Evolutionary conservation across 2,113 vertebrate species (phyloP), one percentile per base, ranked within the genome.

Genomic region (Rhinoderma darwinii): DNA sequence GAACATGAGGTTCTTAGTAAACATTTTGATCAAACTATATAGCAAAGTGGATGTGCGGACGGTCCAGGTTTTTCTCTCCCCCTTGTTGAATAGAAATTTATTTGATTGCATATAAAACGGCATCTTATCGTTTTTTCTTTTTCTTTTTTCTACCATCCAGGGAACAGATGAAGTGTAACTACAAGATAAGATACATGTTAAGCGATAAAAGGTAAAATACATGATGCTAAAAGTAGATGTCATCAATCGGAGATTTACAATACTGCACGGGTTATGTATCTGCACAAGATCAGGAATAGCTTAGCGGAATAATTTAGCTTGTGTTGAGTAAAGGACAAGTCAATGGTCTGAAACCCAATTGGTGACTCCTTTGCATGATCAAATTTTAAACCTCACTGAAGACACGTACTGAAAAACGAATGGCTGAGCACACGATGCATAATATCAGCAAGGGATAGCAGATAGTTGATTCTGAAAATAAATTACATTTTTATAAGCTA

Each of bases 281-380:
- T 11, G 47, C 27, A 5, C 32, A 4, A 10, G 56, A 63, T 82
- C 80, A 35, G 80, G 61, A 68, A 47, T 15, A 47, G n/a, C 61
- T 44, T 17, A 47, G 59, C 68, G 56, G 32, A 82, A 68, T 35
- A 20, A n/a, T 27, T 82, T 12, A 2, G 15, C 59, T 50, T 22
- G 39, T 82, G 59, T 47, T 30, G 27, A 47, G 80, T 44, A 82
- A 66, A 82, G 80, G 80, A 61, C 80, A 68, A 66, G 80, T 82
- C 80, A 82, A 66, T 68, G 80, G 59, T 68, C 59, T 68, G 80
- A 82, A 82, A 47, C 39, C n/a, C 80, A 82, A 82, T 68, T 44
- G 80, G 51, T 22, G 80, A 68, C 41, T 68, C 41, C 61, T 82
- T 27, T 82, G 61, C 61, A 47, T 82, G 80, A 82, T 68, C 61